phyloP scores from a whole-genome alignment of 1,140 invertebrate species.

The Coenobita brevimanus region DNA sequence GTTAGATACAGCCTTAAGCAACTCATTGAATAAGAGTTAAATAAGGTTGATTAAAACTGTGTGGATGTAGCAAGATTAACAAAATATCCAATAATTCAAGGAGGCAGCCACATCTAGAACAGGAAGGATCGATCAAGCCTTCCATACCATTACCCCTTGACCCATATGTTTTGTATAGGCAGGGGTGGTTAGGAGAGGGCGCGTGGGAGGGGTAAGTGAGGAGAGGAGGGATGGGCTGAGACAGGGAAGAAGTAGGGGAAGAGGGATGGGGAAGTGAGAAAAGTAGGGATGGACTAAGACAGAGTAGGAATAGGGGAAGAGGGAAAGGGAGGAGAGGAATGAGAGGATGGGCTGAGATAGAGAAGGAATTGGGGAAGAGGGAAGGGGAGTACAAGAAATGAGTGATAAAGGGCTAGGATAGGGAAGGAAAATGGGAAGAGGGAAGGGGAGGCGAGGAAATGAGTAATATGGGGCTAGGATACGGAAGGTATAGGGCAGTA shows the following conservation, averaged over 20 bases:
- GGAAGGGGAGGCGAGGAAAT: neutral
- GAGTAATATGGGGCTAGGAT: neutral
- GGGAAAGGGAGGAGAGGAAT: neutral
- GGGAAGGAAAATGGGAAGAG: neutral
- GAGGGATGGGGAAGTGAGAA: neutral
- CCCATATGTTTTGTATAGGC: neutral
- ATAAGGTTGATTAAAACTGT: too few species aligned
- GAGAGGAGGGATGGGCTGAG: neutral
- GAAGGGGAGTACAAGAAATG: neutral
- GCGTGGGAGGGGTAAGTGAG: neutral
- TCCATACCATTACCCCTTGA: neutral
- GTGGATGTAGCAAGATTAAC: too few species aligned
- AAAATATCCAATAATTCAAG: too few species aligned
- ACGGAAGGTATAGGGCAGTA: neutral
- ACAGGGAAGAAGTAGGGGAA: neutral
- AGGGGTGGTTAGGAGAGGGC: neutral
- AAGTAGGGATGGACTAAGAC: neutral
- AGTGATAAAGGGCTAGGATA: neutral
- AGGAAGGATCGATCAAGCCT: too few species aligned
- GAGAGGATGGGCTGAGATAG: neutral
- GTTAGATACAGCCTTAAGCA: too few species aligned
- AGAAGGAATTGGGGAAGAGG: neutral
- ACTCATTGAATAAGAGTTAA: too few species aligned
- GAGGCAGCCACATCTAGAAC: too few species aligned
- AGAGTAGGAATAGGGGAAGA: neutral